Evolutionary conservation across 2,797 vertebrate species (phyloP).

Genomic region (Taenioides sp.): DNA sequence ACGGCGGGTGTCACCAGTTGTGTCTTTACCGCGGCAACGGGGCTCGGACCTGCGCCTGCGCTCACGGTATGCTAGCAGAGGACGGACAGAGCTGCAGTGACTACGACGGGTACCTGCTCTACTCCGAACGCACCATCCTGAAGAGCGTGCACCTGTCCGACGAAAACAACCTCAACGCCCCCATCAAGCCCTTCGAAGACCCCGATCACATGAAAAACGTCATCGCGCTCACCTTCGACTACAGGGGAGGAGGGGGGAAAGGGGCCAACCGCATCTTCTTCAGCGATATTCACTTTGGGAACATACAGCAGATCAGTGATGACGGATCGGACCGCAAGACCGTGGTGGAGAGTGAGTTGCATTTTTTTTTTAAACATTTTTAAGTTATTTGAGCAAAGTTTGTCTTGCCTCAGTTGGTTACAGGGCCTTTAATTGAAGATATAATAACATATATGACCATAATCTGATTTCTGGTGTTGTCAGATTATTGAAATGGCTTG

Average conservation of each 20-base stretch:
- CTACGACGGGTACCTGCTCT: conserved; percentile 95
- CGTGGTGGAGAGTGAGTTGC: conserved; percentile 92
- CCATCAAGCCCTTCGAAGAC: conserved; percentile 95
- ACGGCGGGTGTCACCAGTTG: conserved; percentile 92
- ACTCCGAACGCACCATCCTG: conserved; percentile 95
- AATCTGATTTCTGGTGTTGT: too few species aligned
- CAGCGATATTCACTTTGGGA: conserved; percentile 98
- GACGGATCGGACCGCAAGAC: conserved; percentile 88
- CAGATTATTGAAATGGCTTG: too few species aligned
- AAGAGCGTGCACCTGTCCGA: conserved; percentile 98
- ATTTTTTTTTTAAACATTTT: neutral
- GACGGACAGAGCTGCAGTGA: conserved; percentile 87
- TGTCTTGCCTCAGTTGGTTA: too few species aligned
- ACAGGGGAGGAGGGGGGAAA: conserved; percentile 84
- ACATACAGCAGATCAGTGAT: conserved; percentile 96
- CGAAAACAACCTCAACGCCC: conserved; percentile 93
- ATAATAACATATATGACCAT: too few species aligned
- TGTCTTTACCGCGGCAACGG: conserved; percentile 86
- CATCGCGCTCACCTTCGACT: conserved; percentile 94
- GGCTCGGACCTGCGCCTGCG: conserved; percentile 88
- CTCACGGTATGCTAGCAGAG: conserved; percentile 93
- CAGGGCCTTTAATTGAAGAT: too few species aligned
- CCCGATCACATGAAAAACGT: conserved; percentile 98
- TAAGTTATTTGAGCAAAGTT: neutral
- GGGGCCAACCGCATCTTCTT: conserved; percentile 94